phyloP scores from a whole-genome alignment of 1,140 invertebrate species.

The Pseudachorutes palmiensis region DNA sequence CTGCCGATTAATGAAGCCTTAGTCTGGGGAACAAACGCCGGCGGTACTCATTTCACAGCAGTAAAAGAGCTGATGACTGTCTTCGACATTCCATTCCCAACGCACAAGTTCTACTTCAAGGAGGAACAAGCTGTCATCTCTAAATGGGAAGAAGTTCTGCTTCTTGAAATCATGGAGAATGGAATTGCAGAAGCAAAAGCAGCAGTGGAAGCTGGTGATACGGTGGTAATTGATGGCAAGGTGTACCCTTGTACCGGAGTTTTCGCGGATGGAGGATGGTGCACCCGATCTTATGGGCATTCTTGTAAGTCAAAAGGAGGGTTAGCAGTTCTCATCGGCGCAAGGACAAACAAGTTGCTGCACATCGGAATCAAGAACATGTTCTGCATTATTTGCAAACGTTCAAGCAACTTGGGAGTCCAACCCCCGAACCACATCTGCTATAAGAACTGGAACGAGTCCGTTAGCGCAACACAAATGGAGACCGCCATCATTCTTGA shows the following conservation, averaged over 20 bases:
- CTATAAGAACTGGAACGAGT: slow-evolving; percentile 40
- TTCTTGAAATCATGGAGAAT: background rate
- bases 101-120: background rate
- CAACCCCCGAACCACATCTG: slow-evolving; percentile 34
- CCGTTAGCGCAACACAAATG: slow-evolving; percentile 42
- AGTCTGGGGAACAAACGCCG: background rate
- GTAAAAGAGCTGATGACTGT: background rate
- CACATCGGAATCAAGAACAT: slow-evolving; percentile 42
- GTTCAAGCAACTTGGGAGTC: background rate
- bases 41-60: background rate
- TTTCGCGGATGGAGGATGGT: slow-evolving; percentile 14
- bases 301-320: slow-evolving; percentile 3
- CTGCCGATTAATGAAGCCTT: background rate
- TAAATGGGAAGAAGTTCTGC: background rate
- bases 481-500: slow-evolving; percentile 44
- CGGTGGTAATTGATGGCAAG: background rate
- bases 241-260: slow-evolving; percentile 1
- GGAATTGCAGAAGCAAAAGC: background rate
- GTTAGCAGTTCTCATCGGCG: slow-evolving; percentile 39
- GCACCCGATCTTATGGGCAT: slow-evolving; percentile 10
- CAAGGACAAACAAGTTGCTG: slow-evolving; percentile 40
- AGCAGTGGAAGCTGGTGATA: background rate
- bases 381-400: slow-evolving; percentile 41
- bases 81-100: background rate
- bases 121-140: background rate